Base-by-base conservation (phyloP, 2,888 invertebrate genomes). In the Heliconius sara region DNA sequence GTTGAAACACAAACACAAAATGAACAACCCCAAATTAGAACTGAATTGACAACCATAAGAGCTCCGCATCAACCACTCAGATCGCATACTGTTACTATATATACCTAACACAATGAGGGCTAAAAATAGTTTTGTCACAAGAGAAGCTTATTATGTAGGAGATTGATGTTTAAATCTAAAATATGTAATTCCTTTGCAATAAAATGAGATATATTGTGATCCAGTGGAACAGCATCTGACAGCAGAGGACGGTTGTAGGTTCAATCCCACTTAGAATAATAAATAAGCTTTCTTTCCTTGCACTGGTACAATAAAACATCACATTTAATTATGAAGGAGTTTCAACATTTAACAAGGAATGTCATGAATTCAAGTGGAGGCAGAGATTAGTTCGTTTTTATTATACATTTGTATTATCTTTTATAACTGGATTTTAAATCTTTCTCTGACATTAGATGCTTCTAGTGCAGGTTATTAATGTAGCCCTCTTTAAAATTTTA, bases 71-170 rank as follows among this genome's bases (percentile, higher is more conserved):
- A 89, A 82, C 92, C 92, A 81, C 86, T 93, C 78, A 90, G 93
- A 83, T 91, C 93, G 72, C 94, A 95, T 81, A 93, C 93, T 68
- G 92, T 95, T 66, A 94, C 94, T 82, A 93, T 94, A 85, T 94
- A 92, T 82, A 91, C 94, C 60, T 88, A 86, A 79, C 66, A 60
- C 63, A 75, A 47, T 65, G 75, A 75, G 75, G 75, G 75, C 75
- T 75, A 75, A 30, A 6, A 65, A 39, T 65, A 65, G 65, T 65
- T 75, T 75, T 75, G 39, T 60, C 27, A 66, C 65, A 76, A 66
- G 25, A 52, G 67, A 52, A 57, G 70, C 25, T 70, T 10, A 78
- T 25, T 75, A 63, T 74, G 27, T 75, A 47, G 3, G 30, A 65
- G 27, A 75, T 65, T 47, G 65, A 63, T 65, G 65, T 22, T 27